Base-by-base conservation (phyloP, 2,888 invertebrate species). In the Diaprepes abbreviatus region DNA sequence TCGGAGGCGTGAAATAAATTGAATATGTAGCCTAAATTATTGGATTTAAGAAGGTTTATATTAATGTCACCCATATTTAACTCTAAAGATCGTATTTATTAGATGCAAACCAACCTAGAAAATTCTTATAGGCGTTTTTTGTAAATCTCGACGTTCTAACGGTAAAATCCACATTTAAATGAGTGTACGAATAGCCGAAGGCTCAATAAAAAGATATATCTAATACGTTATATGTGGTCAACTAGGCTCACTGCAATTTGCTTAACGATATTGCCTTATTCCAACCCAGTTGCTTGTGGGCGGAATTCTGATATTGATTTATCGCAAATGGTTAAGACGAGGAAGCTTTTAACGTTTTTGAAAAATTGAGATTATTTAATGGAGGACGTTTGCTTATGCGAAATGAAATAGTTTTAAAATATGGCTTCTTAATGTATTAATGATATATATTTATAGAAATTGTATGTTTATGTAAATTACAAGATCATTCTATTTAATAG, bases 121-220 rank as follows among this genome's bases (percentile, higher is more conserved):
- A n/a, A n/a, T n/a, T n/a, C n/a, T n/a, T n/a, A n/a, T n/a, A n/a
- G n/a, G n/a, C n/a, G n/a, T n/a, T n/a, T n/a, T n/a, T n/a, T n/a
- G n/a, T n/a, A 65, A 65, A 65, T 33, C 24, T 54, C 36, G 57
- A 57, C 33, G 19, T 31, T 19, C 45, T 65, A 65, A 65, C 64
- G 57, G 64, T 65, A 38, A 21, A 63, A 14, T 5, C 40, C 40
- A 63, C 63, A 62, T 62, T 63, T 54, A 63, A 63, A 63, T 54
- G 38, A 54, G 40, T 54, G 17, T 38, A 54, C 21, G 35, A 24
- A 5, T n/a, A 21, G 45, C 45, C 21, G n/a, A 9, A 45, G 45
- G 45, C 45, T 24, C 21, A 12, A 24, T 45, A 45, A 45, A n/a
- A 45, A 45, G 45, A 45, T 45, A 45, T 45, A 45, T 45, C 45